phyloP scores from a whole-genome alignment of 2,888 invertebrate genomes.

The Yponomeuta cagnagella region DNA sequence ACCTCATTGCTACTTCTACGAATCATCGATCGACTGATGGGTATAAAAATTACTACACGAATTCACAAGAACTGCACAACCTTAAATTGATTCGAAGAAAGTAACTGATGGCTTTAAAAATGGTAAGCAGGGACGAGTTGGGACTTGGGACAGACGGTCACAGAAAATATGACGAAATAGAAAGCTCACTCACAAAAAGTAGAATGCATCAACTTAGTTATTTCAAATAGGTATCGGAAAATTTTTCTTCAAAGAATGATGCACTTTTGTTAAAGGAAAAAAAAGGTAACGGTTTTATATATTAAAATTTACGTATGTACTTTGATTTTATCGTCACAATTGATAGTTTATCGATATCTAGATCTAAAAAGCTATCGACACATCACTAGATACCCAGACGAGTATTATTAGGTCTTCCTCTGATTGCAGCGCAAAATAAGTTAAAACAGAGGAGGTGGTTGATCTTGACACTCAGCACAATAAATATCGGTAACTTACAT shows the following conservation, averaged over 20 bases:
- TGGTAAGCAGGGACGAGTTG: not conserved
- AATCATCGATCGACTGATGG: no score
- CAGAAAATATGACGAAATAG: no score
- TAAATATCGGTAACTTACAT: no score
- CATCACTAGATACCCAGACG: constrained; percentile 57
- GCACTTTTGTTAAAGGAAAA: no score
- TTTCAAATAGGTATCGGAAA: no score
- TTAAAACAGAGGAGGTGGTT: not conserved
- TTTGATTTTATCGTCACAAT: not conserved
- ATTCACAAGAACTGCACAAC: not conserved
- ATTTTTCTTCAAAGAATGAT: no score
- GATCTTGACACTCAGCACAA: not conserved
- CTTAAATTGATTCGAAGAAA: not conserved
- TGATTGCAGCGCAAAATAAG: constrained; percentile 4
- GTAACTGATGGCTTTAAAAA: no score
- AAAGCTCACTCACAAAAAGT: no score
- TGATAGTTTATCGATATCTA: constrained; percentile 27
- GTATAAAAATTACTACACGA: not conserved
- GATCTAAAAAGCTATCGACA: constrained; percentile 32
- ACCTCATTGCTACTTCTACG: no score
- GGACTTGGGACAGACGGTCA: not conserved
- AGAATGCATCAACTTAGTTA: no score
- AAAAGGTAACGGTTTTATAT: no score
- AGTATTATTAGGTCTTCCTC: constrained; percentile 72
- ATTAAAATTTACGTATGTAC: no score